Percentiles rank a stretch among this genome's conserved stretches.
phyloP scores from a whole-genome alignment of 2,888 invertebrate species.

The Polydrusus pterygomalis region DNA sequence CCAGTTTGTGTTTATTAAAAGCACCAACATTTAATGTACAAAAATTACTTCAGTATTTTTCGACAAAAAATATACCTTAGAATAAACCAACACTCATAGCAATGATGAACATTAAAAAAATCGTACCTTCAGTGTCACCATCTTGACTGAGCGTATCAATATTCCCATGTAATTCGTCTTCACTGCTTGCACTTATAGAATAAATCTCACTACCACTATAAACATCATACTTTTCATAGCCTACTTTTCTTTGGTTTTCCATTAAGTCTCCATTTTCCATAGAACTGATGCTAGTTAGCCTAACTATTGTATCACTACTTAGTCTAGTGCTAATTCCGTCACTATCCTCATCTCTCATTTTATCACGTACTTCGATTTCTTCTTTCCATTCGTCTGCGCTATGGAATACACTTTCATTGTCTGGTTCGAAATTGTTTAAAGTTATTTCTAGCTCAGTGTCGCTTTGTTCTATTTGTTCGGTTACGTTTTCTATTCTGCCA shows the following conservation, averaged over 20 bases:
- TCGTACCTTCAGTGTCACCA: not conserved
- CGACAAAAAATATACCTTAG: too few relatives aligned
- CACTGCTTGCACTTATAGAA: not conserved
- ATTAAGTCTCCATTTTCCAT: not conserved
- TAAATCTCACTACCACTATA: not conserved
- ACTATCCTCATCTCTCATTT: not conserved
- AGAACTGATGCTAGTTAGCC: slow-evolving; percentile 8
- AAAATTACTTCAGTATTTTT: too few relatives aligned
- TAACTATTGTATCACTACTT: slow-evolving; percentile 25
- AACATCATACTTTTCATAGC: slow-evolving; percentile 3
- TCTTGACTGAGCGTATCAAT: not conserved
- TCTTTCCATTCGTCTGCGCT: not conserved
- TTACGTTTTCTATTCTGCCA: slow-evolving; percentile 28
- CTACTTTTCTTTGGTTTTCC: not conserved
- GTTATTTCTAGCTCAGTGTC: slow-evolving; percentile 41
- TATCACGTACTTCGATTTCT: slow-evolving; percentile 10
- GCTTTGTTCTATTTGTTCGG: slow-evolving; percentile 31
- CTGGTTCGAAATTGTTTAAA: not conserved
- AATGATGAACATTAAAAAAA: not conserved
- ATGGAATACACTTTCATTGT: slow-evolving; percentile 1
- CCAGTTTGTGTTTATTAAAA: too few relatives aligned
- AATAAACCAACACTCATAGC: too few relatives aligned
- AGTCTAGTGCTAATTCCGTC: slow-evolving; percentile 3
- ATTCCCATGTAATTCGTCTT: not conserved
- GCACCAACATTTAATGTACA: too few relatives aligned